Base-by-base conservation (phyloP, 2,888 invertebrate species). In the Epinotia bilunana region DNA sequence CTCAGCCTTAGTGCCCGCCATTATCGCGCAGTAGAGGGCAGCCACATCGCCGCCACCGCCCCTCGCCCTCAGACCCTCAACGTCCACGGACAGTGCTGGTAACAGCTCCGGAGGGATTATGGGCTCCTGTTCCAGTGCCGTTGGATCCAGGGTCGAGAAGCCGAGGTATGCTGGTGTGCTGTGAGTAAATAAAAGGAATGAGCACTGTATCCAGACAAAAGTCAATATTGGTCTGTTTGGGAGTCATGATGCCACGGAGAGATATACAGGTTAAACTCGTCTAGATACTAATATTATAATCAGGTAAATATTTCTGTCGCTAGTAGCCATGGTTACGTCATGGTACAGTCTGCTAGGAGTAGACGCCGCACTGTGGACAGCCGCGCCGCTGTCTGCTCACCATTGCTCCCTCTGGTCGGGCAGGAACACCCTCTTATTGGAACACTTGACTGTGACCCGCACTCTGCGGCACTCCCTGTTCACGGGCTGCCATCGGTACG, bases 371-470 rank as follows among this genome's bases (percentile, higher is more conserved):
- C 46, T 46, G 46, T 46, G 11, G 55, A 18, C n/a, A 18, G 16
- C 4, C 55, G 16, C 2, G n/a, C 1, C n/a, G 20, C 57, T 20
- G 57, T 39, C 3, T 2, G 76, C 86, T 83, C 7, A 93, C 94
- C 92, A 91, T 77, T 94, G 92, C 76, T 90, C 90, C 68, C 93
- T 82, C 83, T 93, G 94, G 62, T 91, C 91, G 0, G 93, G 92
- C 78, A 94, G 78, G 81, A 88, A 90, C 61, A 92, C 88, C 76
- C 89, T 84, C 78, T 90, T 90, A 77, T 90, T 90, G 74, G 85
- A 86, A 83, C 89, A 90, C 67, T 85, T 84, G 91, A 92, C 91
- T 57, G 83, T 80, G 3, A 93, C 71, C 60, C 82, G 82, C 61
- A 94, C 92, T 49, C 83, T 86, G 69, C 49, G 71, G 76, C 88